These are phyloP conservation scores for Allophyes oxyacanthae DNA, from an alignment of 2,888 invertebrate genomes.

Conservation along the genomic window DNA sequence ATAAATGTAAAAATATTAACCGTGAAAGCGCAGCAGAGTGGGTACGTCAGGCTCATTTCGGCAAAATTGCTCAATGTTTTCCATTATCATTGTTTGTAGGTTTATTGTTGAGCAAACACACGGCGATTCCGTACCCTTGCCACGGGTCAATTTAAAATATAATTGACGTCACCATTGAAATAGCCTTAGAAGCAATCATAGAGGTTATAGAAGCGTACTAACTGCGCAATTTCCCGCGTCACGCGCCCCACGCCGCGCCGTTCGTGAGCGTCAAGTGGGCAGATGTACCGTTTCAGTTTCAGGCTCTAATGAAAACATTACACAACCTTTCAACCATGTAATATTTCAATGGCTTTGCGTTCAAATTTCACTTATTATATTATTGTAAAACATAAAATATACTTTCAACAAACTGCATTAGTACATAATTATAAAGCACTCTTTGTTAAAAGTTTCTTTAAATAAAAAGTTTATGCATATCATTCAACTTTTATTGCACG, in stretches of 20 bases:
- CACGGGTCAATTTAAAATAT: constrained; percentile 27
- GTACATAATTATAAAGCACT: too few relatives aligned
- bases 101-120: constrained; percentile 39
- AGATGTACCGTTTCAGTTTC: constrained; percentile 47
- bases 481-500: too few relatives aligned
- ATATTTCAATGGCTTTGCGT: constrained; percentile 18
- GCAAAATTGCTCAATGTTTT: constrained; percentile 32
- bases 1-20: constrained; percentile 37
- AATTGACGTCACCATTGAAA: constrained; percentile 52
- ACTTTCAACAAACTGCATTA: too few relatives aligned
- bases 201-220: constrained; percentile 50
- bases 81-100: constrained; percentile 30
- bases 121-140: constrained; percentile 36
- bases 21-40: constrained; percentile 24
- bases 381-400: too few relatives aligned
- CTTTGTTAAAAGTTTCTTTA: too few relatives aligned
- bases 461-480: too few relatives aligned
- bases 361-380: constrained; percentile 20
- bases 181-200: constrained; percentile 47
- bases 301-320: constrained; percentile 50
- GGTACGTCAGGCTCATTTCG: constrained; percentile 21
- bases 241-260: constrained; percentile 53
- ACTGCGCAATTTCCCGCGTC: constrained; percentile 66
- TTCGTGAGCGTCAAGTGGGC: constrained; percentile 39
- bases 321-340: constrained; percentile 33